Evolutionary conservation across 1,140 invertebrate species (phyloP).

Genomic region (Bombus cullumanus): DNA sequence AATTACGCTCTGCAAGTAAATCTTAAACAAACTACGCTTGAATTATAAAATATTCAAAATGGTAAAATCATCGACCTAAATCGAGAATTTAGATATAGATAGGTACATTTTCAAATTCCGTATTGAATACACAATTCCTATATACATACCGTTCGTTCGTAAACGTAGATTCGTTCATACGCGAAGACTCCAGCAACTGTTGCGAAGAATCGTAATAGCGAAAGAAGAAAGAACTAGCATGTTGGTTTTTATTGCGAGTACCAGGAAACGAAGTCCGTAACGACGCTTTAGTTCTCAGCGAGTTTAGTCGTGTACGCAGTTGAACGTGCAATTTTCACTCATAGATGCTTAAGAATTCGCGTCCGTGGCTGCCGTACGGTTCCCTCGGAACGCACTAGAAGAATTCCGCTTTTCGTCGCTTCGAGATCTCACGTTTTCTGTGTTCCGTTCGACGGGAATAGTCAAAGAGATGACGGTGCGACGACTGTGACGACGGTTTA

Average conservation of each 20-base stretch:
- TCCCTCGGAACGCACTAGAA: not conserved
- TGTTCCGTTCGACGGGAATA: constrained; percentile 21
- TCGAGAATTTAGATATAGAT: too few species aligned
- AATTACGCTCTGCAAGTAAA: too few species aligned
- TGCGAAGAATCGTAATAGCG: not conserved
- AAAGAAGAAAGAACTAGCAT: not conserved
- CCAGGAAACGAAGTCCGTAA: not conserved
- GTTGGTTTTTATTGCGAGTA: not conserved
- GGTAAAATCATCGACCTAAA: too few species aligned
- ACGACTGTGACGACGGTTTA: constrained; percentile 29
- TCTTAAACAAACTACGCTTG: too few species aligned
- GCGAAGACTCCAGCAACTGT: not conserved
- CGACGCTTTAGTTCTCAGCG: not conserved
- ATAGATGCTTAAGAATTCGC: constrained; percentile 10
- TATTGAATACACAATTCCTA: too few species aligned
- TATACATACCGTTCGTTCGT: too few species aligned
- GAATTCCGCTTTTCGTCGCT: constrained; percentile 36
- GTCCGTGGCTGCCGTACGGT: too few species aligned
- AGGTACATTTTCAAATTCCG: too few species aligned
- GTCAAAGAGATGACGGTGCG: constrained; percentile 4
- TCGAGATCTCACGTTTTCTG: constrained; percentile 21
- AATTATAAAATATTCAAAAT: too few species aligned
- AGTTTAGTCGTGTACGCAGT: not conserved
- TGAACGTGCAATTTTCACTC: constrained; percentile 3
- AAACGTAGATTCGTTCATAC: not conserved